Conservation (phyloP, 2,113 vertebrate genomes). For the Eleginops maclovinus region DNA sequence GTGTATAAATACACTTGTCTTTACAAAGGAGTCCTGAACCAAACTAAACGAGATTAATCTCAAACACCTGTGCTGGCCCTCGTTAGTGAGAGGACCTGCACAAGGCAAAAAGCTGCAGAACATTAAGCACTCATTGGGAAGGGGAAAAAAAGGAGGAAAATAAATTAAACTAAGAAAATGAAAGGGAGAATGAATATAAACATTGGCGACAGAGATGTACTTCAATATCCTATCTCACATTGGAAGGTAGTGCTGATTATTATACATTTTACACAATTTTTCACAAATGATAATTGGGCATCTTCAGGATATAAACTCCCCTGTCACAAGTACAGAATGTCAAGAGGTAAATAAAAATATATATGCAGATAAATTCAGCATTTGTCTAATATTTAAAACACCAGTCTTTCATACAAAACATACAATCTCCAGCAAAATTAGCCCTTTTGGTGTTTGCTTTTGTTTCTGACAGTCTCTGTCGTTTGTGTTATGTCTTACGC, state of each 20-base stretch:
- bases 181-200: not conserved
- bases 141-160: no score
- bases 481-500: no score
- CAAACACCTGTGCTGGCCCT: slow-evolving; percentile 8
- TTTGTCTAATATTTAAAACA: no score
- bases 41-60: not conserved
- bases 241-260: not conserved
- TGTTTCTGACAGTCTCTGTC: no score
- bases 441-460: no score
- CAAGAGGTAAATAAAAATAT: no score
- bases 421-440: no score
- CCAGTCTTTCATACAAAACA: no score
- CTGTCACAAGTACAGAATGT: no score
- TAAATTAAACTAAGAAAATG: not conserved
- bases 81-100: slow-evolving; percentile 1
- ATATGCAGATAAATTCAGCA: no score
- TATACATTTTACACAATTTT: not conserved
- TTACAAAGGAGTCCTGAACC: not conserved
- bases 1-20: not conserved
- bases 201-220: not conserved
- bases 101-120: not conserved
- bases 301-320: no score
- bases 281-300: no score
- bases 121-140: not conserved
- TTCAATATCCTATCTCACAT: not conserved